Evolutionary conservation across 1,140 invertebrate species (phyloP), one percentile per base, ranked within the genome.

Genomic region (Nilaparvata lugens): DNA sequence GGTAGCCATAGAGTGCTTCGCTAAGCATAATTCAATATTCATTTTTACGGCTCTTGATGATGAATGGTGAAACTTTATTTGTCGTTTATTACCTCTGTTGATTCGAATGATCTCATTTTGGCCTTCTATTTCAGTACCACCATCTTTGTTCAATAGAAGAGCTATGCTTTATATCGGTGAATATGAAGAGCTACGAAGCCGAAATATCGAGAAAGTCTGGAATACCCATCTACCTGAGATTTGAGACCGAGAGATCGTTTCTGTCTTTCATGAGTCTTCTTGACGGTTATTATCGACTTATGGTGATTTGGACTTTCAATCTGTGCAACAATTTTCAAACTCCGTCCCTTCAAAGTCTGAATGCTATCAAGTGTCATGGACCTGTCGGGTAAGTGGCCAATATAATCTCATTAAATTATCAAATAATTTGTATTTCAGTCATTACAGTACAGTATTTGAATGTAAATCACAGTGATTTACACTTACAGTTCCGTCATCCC

Each of bases 281-380:
- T 56, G 87, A 92, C 75, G 91, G 91, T 54, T 95, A 95, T 73
- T 94, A 93, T 70, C 83, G 92, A 66, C 76, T 95, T 53, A 85
- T 85, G 59, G 82, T 86, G 21, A 93, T 91, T 75, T 95, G 91
- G 91, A 93, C 85, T 24, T 91, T 91, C 69, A 91, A 94, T 76
- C 75, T 95, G 45, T 95, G 90, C 70, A 83, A 83, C 70, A 84
- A 91, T 64, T 78, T 90, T 42, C 72, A 78, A 55, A 89, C 89
- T 2, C 91, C 91, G 21, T 88, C 85, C 16, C 73, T 95, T 35
- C 77, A 82, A 65, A 81, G 79, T 67, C 70, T 95, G n/a, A 79
- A 84, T 65, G 74, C 76, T 52, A 75, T 88, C 58, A 89, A 86
- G 73, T 93, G 89, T 69, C 92, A 95, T 76, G 92, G 92, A 25